Percentiles rank a stretch among this genome's conserved stretches.
These are phyloP conservation scores for Julus scanicus DNA, from an alignment of 2,888 invertebrate genomes.

Conservation along the genomic window DNA sequence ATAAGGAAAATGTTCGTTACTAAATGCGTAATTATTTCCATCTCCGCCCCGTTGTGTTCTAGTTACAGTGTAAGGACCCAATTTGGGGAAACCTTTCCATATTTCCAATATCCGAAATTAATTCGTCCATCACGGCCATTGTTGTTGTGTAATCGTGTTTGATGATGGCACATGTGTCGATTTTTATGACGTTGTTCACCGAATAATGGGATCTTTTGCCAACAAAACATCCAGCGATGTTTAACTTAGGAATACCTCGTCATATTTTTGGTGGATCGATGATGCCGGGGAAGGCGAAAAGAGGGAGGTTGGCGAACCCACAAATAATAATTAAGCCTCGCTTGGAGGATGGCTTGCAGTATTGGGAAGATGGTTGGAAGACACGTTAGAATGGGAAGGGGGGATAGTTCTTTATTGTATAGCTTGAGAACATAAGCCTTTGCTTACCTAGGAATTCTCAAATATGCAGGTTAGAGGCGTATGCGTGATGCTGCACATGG, in stretches of 20 bases:
- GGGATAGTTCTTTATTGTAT: not conserved
- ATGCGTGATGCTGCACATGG: not conserved
- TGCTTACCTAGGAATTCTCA: slow-evolving; percentile 5
- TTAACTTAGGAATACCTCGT: slow-evolving; percentile 15
- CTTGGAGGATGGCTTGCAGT: not conserved
- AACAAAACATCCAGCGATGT: slow-evolving; percentile 13
- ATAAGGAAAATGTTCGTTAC: not conserved
- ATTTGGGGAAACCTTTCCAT: not conserved
- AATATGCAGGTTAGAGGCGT: not conserved
- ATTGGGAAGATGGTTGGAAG: not conserved
- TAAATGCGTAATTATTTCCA: slow-evolving; percentile 8
- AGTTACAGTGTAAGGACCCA: not conserved
- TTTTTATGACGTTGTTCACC: not conserved
- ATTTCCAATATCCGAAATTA: not conserved
- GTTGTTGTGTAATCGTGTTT: slow-evolving; percentile 33
- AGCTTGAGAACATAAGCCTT: not conserved
- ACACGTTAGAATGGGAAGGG: not conserved
- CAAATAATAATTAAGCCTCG: slow-evolving; percentile 33
- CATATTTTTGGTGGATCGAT: slow-evolving; percentile 30
- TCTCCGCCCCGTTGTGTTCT: too few relatives aligned
- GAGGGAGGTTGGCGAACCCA: not conserved
- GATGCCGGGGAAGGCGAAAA: not conserved
- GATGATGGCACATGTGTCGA: slow-evolving; percentile 16
- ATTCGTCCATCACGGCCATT: slow-evolving; percentile 27
- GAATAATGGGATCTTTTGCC: slow-evolving; percentile 24